These are phyloP conservation scores for Tilapia sparmanii DNA, from an alignment of 2,113 vertebrate genomes.

Conservation along the genomic window DNA sequence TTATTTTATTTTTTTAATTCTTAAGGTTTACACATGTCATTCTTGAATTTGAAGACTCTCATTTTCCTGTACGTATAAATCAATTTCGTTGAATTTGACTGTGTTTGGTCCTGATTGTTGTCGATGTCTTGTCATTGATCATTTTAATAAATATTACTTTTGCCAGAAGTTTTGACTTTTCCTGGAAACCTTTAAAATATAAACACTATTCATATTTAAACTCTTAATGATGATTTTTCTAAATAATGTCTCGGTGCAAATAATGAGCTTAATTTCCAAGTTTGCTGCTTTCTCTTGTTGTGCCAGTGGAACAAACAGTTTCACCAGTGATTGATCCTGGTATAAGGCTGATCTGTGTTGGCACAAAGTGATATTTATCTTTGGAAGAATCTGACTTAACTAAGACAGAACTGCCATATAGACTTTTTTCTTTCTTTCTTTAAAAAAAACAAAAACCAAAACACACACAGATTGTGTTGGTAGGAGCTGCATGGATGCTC, in stretches of 20 bases:
- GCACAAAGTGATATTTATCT: background rate
- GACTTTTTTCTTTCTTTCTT: background rate
- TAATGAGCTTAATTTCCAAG: background rate
- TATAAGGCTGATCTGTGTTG: background rate
- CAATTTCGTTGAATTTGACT: background rate
- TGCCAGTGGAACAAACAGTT: background rate
- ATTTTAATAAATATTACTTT: background rate
- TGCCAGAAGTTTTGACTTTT: background rate
- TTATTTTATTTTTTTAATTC: background rate
- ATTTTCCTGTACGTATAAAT: background rate
- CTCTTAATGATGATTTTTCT: background rate
- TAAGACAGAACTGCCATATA: background rate
- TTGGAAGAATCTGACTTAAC: background rate
- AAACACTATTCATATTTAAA: background rate
- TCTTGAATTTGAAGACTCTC: background rate
- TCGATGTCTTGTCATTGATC: background rate
- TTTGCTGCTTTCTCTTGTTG: background rate
- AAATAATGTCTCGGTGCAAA: background rate
- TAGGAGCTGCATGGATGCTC: background rate
- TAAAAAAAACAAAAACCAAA: rapidly evolving
- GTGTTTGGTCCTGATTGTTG: background rate
- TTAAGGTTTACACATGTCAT: constrained; percentile 1
- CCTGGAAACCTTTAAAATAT: background rate
- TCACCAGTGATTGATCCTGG: background rate
- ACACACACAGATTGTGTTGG: background rate